These are phyloP conservation scores for Ornithoptera priamus DNA, from an alignment of 2,888 invertebrate species.

Conservation along the genomic window DNA sequence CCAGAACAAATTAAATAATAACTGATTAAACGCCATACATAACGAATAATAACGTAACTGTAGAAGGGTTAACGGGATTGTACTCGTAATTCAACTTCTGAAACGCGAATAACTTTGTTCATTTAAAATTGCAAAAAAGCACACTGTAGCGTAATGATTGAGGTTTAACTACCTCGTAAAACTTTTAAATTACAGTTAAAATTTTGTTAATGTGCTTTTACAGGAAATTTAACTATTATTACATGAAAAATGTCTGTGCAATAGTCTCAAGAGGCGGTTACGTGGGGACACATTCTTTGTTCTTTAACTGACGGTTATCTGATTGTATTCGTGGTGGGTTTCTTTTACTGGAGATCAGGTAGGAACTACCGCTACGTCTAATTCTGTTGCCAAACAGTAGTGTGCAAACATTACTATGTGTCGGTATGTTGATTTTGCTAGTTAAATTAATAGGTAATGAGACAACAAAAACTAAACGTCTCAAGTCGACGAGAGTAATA, in stretches of 20 bases:
- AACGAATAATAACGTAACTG: conserved; percentile 11
- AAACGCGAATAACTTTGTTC: conserved; percentile 22
- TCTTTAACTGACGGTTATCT: too few relatives aligned
- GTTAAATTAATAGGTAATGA: too few relatives aligned
- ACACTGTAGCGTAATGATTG: conserved; percentile 8
- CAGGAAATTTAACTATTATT: background rate
- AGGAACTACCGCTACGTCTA: too few relatives aligned
- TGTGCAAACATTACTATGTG: too few relatives aligned
- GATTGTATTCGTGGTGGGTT: too few relatives aligned
- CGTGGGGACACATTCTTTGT: too few relatives aligned
- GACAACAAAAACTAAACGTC: too few relatives aligned
- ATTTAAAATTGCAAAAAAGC: conserved; percentile 23
- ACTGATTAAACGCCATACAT: background rate
- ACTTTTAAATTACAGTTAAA: conserved; percentile 17
- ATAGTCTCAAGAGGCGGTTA: too few relatives aligned
- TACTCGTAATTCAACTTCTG: conserved; percentile 18
- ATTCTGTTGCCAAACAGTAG: too few relatives aligned
- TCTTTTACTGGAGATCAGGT: too few relatives aligned
- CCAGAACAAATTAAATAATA: background rate
- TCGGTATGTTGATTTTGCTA: too few relatives aligned
- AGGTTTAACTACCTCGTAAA: conserved; percentile 19
- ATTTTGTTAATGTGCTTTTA: conserved; percentile 13
- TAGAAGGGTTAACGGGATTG: conserved; percentile 12
- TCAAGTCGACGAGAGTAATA: too few relatives aligned
- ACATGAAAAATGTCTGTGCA: background rate